Conservation (phyloP, 2,888 invertebrate species). For the Bombylius major region DNA sequence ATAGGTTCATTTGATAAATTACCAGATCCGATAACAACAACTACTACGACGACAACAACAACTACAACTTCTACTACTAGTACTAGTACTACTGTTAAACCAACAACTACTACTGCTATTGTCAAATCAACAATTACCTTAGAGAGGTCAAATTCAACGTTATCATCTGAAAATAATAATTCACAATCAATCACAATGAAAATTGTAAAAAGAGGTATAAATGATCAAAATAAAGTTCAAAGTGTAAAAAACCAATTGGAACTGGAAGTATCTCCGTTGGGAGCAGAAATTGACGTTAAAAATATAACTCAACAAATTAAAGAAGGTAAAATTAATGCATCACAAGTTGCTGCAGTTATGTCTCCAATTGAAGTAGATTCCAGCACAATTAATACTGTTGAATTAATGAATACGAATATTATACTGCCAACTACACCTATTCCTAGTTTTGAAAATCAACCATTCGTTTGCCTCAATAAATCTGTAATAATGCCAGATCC, state of each 20-base stretch:
- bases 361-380: slow-evolving; percentile 3
- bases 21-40: slow-evolving; percentile 31
- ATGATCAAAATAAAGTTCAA: not conserved
- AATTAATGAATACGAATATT: not conserved
- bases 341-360: slow-evolving; percentile 2
- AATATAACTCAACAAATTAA: slow-evolving; percentile 3
- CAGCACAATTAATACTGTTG: not conserved
- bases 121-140: slow-evolving; percentile 31
- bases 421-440: not conserved
- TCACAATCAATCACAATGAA: not conserved
- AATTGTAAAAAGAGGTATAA: not conserved
- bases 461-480: slow-evolving; percentile 45
- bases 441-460: slow-evolving; percentile 23
- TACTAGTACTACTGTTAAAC: slow-evolving; percentile 32
- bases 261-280: slow-evolving; percentile 21
- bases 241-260: slow-evolving; percentile 12
- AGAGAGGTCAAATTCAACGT: slow-evolving; percentile 15
- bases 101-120: slow-evolving; percentile 37
- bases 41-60: slow-evolving; percentile 38
- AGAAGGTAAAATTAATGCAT: slow-evolving; percentile 2
- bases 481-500: slow-evolving; percentile 50
- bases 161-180: not conserved
- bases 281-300: slow-evolving; percentile 13
- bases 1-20: slow-evolving; percentile 55
- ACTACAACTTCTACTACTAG: slow-evolving; percentile 40